Evolutionary conservation across 2,888 invertebrate species (phyloP).

Genomic region (Antitype chi): DNA sequence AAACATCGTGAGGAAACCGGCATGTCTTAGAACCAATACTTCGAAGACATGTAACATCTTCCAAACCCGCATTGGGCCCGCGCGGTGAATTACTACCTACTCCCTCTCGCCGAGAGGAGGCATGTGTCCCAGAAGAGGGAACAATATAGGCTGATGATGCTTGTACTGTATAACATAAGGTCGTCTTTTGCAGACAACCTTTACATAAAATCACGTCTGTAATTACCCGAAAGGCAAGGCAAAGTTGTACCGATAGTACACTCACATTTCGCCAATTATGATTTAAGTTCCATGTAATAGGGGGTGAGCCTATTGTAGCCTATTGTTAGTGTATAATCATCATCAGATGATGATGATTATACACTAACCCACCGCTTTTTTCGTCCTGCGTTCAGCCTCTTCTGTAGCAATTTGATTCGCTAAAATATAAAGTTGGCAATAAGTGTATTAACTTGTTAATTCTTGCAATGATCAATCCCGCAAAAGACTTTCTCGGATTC

Average conservation of each 20-base stretch:
- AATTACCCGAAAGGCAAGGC: not conserved
- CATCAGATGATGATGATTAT: not conserved
- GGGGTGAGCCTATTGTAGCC: too few species aligned
- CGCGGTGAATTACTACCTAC: too few species aligned
- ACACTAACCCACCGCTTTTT: not conserved
- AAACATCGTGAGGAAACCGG: too few species aligned
- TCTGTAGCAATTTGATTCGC: not conserved
- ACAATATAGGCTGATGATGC: too few species aligned
- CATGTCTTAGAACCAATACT: too few species aligned
- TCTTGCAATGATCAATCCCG: not conserved
- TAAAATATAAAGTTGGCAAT: not conserved
- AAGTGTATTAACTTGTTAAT: not conserved
- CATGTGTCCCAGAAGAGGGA: too few species aligned
- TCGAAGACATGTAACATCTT: too few species aligned
- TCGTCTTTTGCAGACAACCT: too few species aligned
- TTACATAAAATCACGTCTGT: not conserved
- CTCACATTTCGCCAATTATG: not conserved
- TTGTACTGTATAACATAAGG: too few species aligned
- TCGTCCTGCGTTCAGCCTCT: not conserved
- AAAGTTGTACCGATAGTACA: not conserved
- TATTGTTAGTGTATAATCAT: too few species aligned
- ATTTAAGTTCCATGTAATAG: not conserved
- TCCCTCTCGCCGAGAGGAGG: too few species aligned
- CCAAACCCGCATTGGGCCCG: too few species aligned
- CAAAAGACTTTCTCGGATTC: not conserved